Percentiles rank a stretch among this genome's conserved stretches.
Evolutionary conservation across 2,797 vertebrate species (phyloP).

Genomic region (Ctenosaura bakeri): DNA sequence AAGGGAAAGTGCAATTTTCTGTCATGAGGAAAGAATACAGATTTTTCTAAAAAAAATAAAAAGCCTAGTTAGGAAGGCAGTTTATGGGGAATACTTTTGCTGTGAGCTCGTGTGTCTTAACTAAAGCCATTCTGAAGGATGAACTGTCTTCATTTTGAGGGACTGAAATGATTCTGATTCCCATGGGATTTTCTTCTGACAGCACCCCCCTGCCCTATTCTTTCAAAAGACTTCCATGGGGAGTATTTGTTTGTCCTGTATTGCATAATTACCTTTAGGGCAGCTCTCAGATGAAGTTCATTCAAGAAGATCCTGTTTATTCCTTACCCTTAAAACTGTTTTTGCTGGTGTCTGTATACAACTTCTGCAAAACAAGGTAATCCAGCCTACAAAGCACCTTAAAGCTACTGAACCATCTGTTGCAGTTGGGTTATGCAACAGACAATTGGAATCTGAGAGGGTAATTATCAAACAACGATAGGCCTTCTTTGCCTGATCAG

Average conservation of each 20-base stretch:
- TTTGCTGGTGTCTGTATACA: not conserved
- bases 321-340: not conserved
- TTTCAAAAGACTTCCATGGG: not conserved
- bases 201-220: not conserved
- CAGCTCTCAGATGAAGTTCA: not conserved
- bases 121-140: slow-evolving; percentile 54
- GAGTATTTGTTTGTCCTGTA: not conserved
- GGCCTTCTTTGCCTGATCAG: slow-evolving; percentile 67
- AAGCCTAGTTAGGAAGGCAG: slow-evolving; percentile 54
- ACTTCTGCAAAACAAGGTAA: slow-evolving; percentile 54
- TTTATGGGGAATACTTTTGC: slow-evolving; percentile 62
- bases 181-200: not conserved
- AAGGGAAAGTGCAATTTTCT: slow-evolving; percentile 61
- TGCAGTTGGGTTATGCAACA: slow-evolving; percentile 45
- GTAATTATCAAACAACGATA: slow-evolving; percentile 60
- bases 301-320: slow-evolving; percentile 11
- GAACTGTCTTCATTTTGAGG: not conserved
- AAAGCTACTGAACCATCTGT: slow-evolving; percentile 72
- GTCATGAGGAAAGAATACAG: slow-evolving; percentile 68
- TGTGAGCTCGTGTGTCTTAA: slow-evolving; percentile 57
- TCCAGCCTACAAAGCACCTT: slow-evolving; percentile 53
- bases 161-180: not conserved
- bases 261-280: slow-evolving; percentile 1
- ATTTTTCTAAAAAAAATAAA: slow-evolving; percentile 28
- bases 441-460: slow-evolving; percentile 52